Evolutionary conservation across 2,797 vertebrate genomes (phyloP), one percentile per base, ranked within the genome.

Genomic region (Mus minutoides): DNA sequence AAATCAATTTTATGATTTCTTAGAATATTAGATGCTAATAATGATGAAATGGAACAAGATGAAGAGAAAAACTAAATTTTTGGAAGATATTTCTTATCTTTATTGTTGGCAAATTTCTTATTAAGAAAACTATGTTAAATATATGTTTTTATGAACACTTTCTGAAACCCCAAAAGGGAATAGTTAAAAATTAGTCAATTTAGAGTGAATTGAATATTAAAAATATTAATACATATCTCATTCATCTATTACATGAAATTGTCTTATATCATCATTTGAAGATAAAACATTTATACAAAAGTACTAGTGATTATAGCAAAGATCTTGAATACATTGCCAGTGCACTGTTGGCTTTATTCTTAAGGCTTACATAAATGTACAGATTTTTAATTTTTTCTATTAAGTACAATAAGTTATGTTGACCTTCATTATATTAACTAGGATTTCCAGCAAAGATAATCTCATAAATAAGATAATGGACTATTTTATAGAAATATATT

Each of bases 1-100:
- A 54, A 91, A 88, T 12, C 37, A 92, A 77, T 54, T 76, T 95
- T 58, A 79, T 62, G 9, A 92, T 58, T 83, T 94, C 87, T 90
- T 64, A 88, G 54, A 96, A 83, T 12, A 76, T 4, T 17, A 69
- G n/a, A 83, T 94, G 43, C 16, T 85, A 71, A 52, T 58, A 94
- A 67, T n/a, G 6, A 2, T 46, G 19, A 17, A 85, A 10, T 4
- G 29, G 88, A 24, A 60, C 1, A 43, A 62, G 14, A 24, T 43
- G 37, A 43, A 37, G 26, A 1, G 0, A 21, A 77, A 95, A 2
- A 19, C 49, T 52, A 14, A 60, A 37, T 26, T 46, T 64, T 95
- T 56, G 54, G 5, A 56, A 83, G 34, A 69, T 21, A 58, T 3
- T 29, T 79, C 88, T 12, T 8, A 17, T 49, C 43, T 29, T 31